Base-by-base conservation (phyloP, 2,888 invertebrate genomes). In the Drosophila stalkeri region DNA sequence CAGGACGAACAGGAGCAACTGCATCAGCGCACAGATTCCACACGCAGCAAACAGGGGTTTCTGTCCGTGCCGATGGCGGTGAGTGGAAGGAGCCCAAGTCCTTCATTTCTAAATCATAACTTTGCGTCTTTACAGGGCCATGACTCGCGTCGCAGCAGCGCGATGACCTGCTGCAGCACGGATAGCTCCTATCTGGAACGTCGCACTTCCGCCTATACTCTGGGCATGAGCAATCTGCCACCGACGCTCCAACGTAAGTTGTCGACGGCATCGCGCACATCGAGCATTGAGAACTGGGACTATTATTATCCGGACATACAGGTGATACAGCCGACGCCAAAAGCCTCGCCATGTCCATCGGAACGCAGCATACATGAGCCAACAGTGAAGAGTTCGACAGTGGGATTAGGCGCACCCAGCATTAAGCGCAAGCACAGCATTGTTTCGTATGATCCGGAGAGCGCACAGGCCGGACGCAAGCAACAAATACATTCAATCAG, bases 151-250 rank as follows among this genome's bases (percentile, higher is more conserved):
- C 94, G 97, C 54, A 94, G 96, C 83, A 97, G 97, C 91, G 97
- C 96, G 77, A 96, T 96, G 87, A 97, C 97, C 37, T 97, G 97
- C 92, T 97, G 97, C 82, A 97, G 97, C 91, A 96, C 97, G 43
- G 97, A 96, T 69, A 97, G 97, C 91, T 97, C 97, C 67, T 97
- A 97, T 91, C 94, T 97, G 91, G 97, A 97, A 92, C 94, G 97
- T 59, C 95, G 97, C 59, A 96, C 96, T 77, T 97, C 97, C 23
- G 96, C 97, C 46, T 95, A 97, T 75, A 96, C 96, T 65, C 94
- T 96, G 92, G 96, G 97, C 71, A 94, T 96, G 91, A 94, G 96
- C 64, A 95, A 96, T 80, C 72, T 93, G 64, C 92, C 93, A 54
- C 91, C 93, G 12, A 89, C 92, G 67, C 82, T 93, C 73, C 92